Evolutionary conservation across 2,113 vertebrate species (phyloP), one percentile per base, ranked within the genome.

Genomic region (Tupaia chinensis): DNA sequence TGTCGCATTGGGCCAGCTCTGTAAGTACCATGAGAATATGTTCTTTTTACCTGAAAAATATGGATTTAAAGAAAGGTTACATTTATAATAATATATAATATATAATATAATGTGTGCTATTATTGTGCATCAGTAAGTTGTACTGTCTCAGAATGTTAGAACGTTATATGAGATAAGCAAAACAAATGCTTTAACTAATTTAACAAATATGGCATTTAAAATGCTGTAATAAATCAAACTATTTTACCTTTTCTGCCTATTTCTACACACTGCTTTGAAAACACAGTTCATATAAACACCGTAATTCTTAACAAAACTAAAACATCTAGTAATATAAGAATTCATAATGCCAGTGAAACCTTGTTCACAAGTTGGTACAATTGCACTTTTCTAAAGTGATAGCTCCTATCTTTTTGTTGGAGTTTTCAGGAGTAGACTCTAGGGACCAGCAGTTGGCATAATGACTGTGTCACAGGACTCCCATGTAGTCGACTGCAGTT

Each of bases 1-100:
- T 99, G 99, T 96, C 99, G 98, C 99, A 99, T 99, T 70, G 99
- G 99, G 56, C 99, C 99, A 74, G 99, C 99, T 98, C 99, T 99
- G 98, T 99, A 99, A 9, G 99, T 99, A 97, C 99, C 99, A 70
- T 99, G 99, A 97, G 99, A 99, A 98, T 99, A 99, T 9, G 99
- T 99, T 98, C 99, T 99, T 99, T 99, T 99, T 98, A 99, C 99
- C 99, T 99, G 97, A 96, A 97, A 96, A 83, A 82, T 97, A 97
- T 6, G 16, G 72, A 96, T 91, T 94, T 81, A 85, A 95, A 93
- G 82, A 82, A 76, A 87, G 88, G 70, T 96, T 96, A 93, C 17
- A 95, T 44, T 44, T 44, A 44, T 44, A 44, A 44, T 44, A 44
- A 44, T 44, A 44, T 44, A 44, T 44, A 44, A 44, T 44, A 44